Conservation (phyloP, 2,888 invertebrate genomes). For the Cylindroiulus punctatus region DNA sequence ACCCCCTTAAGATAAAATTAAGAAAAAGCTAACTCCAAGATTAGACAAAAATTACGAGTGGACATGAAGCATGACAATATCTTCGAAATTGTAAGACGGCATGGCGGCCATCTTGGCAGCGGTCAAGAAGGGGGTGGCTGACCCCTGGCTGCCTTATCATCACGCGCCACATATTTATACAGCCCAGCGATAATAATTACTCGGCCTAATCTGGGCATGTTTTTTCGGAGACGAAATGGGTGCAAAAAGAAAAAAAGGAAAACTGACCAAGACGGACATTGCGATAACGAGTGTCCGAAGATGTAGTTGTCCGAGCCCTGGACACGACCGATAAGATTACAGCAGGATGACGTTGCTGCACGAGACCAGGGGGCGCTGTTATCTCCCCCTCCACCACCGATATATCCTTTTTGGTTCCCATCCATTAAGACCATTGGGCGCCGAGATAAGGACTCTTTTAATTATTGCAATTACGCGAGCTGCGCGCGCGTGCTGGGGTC, state of each 20-base stretch:
- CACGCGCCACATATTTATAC: not conserved
- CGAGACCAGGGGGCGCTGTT: constrained; percentile 4
- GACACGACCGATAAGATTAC: constrained; percentile 16
- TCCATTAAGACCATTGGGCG: constrained; percentile 22
- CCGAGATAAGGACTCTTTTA: constrained; percentile 25
- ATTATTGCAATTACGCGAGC: constrained; percentile 21
- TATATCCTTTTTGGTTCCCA: not conserved
- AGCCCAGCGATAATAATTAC: not conserved
- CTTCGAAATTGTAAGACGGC: too few species aligned
- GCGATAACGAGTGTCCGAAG: constrained; percentile 24
- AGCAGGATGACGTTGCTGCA: not conserved
- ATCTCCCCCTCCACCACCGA: not conserved
- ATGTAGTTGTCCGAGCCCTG: constrained; percentile 23
- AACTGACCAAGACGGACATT: constrained; percentile 17
- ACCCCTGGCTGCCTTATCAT: not conserved
- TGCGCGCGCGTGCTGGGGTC: constrained; percentile 2
- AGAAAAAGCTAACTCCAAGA: too few species aligned
- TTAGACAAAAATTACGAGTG: too few species aligned
- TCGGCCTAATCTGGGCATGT: too few species aligned
- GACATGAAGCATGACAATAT: too few species aligned
- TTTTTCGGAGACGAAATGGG: too few species aligned
- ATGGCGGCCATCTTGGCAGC: too few species aligned
- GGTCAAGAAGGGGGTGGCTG: not conserved
- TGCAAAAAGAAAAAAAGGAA: not conserved
- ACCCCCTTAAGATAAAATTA: too few species aligned